phyloP scores from a whole-genome alignment of 1,140 invertebrate genomes.

The Cydia amplana region DNA sequence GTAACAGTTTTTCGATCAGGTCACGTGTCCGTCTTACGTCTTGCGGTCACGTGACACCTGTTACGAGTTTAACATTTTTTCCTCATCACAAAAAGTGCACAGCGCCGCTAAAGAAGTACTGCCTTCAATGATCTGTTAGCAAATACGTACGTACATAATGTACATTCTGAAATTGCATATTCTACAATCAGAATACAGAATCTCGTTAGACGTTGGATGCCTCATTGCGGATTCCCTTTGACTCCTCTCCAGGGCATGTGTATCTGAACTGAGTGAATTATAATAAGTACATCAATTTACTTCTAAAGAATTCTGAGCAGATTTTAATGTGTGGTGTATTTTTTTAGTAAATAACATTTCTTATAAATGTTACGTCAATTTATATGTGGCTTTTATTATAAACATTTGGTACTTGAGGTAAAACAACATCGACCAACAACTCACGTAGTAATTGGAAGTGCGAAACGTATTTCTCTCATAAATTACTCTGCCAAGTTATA shows the following conservation, averaged over 20 bases:
- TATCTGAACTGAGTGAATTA: constrained; percentile 10
- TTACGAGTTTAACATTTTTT: no score
- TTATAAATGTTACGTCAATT: no score
- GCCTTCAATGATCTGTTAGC: not conserved
- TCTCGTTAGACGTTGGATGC: constrained; percentile 26
- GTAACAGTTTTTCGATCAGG: no score
- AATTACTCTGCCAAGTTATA: not conserved
- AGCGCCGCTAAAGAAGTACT: no score
- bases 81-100: no score
- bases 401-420: not conserved
- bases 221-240: constrained; percentile 28
- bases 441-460: constrained; percentile 11
- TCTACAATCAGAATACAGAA: constrained; percentile 31
- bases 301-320: not conserved
- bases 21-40: no score
- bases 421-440: not conserved
- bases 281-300: constrained; percentile 12
- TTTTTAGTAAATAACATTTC: not conserved
- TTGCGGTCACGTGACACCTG: no score
- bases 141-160: not conserved
- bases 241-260: constrained; percentile 4
- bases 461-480: constrained; percentile 8
- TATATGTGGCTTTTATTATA: no score
- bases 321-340: not conserved
- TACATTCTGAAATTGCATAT: constrained; percentile 19